Evolutionary conservation across 2,888 invertebrate genomes (phyloP), one percentile per base, ranked within the genome.

Genomic region (Danaus chrysippus): DNA sequence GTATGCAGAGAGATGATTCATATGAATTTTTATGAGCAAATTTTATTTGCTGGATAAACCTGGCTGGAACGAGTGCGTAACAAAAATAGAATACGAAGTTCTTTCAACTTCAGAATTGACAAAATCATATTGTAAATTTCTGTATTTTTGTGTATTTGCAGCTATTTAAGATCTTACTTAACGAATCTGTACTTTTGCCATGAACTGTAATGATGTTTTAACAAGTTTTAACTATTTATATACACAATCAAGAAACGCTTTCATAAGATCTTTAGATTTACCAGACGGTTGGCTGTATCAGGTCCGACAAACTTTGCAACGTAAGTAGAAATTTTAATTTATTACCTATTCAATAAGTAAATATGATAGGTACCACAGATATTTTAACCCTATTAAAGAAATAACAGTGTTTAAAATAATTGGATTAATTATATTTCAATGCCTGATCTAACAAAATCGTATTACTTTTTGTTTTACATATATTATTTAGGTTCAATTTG

Each of bases 261-360:
- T 87, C 1, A 80, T 90, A 56, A 82, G 88, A 6, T 84, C 87
- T 54, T 78, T 81, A 72, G 87, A 90, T 67, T 70, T 70, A 17
- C 78, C 84, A 2, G 77, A 76, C 62, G 88, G 90, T 19, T 79
- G 78, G 77, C 74, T 89, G 42, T 66, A 80, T 66, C 71, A 69
- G 54, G 65, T 86, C 54, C 76, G 78, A 19, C 62, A 62, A 41
- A 71, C 73, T 59, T 63, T 76, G 56, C 73, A 76, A 61, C 75
- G 86, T 87, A 72, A 75, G 77, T 74, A 59, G 6, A 34, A 34
- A 34, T 34, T 1, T 6, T 34, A 6, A 34, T 34, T 34, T 34
- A 34, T 34, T 34, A n/a, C n/a, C n/a, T n/a, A 34, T 34, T 34
- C 23, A 5, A 34, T 34, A 34, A 34, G 3, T 34, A 34, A 8